Base-by-base conservation (phyloP, 2,888 invertebrate species). In the Artemia sinica region DNA sequence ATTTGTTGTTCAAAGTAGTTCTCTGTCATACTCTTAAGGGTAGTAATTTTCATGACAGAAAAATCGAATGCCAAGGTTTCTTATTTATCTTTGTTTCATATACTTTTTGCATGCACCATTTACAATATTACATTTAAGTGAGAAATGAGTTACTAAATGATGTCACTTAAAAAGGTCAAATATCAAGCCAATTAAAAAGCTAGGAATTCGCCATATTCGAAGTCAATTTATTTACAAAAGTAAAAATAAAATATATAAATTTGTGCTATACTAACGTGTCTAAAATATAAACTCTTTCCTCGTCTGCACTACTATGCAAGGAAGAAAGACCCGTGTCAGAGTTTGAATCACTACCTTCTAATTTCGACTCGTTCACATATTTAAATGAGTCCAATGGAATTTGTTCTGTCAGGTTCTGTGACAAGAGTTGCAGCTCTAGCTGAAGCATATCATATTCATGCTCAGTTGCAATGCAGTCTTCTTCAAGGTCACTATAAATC, bases 281-380 rank as follows among this genome's bases (percentile, higher is more conserved):
- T 18, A 58, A 58, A 14, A 58, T 58, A 58, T 58, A 58, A 8
- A n/a, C 58, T 58, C 58, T 58, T 18, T 58, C 58, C 18, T 58
- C 58, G 58, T 58, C 58, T 58, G 58, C 58, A 58, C 58, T 58
- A 18, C 58, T 58, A 18, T 58, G 58, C 58, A 58, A 58, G 8
- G 58, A 58, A 14, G 58, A 58, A 18, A 58, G 58, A 58, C 58
- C 58, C 58, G 58, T 58, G 18, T 58, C 58, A 14, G 58, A 58
- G 58, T 58, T 58, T 58, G 58, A 58, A 58, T 58, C 58, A 58
- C 58, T 58, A 58, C 58, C 58, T 58, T 58, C 58, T 18, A 58
- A 8, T 10, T 58, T 58, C 58, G 58, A 58, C 18, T 58, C 58
- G 18, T 18, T 58, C n/a, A 58, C 58, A 58, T 58, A 58, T 58